A percentile compares a stretch with the other conserved stretches of the same genome.
These are phyloP conservation scores for Hypsibius dujardini DNA, from an alignment of 1,140 invertebrate genomes.

Conservation along the genomic window DNA sequence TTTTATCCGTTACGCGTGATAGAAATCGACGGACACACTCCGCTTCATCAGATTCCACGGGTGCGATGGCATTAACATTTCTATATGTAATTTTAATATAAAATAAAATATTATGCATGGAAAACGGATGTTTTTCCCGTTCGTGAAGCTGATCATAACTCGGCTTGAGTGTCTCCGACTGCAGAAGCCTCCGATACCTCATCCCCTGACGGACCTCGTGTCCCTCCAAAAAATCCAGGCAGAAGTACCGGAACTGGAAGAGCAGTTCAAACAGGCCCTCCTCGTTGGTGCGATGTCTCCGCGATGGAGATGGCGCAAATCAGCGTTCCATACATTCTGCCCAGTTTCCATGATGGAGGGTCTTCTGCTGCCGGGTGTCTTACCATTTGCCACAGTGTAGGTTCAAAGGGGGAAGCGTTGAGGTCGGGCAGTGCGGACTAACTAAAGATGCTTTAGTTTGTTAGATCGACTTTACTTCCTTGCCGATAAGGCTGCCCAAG, in stretches of 20 bases:
- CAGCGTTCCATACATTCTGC: neutral
- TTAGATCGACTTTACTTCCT: constrained; percentile 3
- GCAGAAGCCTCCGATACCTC: constrained; percentile 11
- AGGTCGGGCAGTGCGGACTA: neutral
- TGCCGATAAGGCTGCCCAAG: neutral
- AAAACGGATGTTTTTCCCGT: neutral
- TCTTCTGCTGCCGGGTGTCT: neutral
- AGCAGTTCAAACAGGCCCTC: constrained; percentile 6
- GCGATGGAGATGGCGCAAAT: constrained; percentile 5
- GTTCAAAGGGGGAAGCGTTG: neutral
- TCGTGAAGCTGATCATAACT: neutral
- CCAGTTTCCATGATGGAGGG: neutral
- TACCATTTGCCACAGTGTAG: neutral
- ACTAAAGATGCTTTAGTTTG: constrained; percentile 2
- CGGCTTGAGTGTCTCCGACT: neutral
- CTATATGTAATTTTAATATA: no score
- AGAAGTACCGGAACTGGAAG: neutral
- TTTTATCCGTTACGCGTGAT: constrained; percentile 9
- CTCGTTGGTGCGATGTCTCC: neutral
- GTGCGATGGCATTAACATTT: no score
- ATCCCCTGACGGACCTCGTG: neutral
- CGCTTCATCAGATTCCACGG: constrained; percentile 1
- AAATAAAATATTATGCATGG: no score
- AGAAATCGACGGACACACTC: constrained; percentile 2
- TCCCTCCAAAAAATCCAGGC: neutral